Percentiles rank a stretch among this genome's conserved stretches.
Evolutionary conservation across 2,113 vertebrate species (phyloP).

Genomic region (Pantherophis guttatus): DNA sequence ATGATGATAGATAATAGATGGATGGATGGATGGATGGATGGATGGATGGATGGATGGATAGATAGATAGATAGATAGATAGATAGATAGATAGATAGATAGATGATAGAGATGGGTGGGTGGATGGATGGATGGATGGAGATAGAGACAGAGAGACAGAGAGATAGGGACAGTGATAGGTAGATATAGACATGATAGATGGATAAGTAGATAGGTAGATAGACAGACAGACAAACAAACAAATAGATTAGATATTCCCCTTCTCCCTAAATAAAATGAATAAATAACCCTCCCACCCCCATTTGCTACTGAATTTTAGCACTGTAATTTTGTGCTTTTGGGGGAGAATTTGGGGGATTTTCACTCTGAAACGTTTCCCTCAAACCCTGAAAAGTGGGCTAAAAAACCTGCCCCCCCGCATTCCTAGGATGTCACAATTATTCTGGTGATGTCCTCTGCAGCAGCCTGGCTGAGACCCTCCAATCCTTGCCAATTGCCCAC

Average conservation of each 20-base stretch:
- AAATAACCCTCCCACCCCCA: background rate
- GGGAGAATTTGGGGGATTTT: background rate
- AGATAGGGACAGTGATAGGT: background rate
- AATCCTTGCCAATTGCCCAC: background rate
- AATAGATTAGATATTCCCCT: background rate
- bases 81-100: too few species aligned
- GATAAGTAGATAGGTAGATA: background rate
- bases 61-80: too few species aligned
- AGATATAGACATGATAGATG: background rate
- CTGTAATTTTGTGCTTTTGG: background rate
- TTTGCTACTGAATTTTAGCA: background rate
- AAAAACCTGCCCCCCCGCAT: background rate
- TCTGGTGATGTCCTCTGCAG: background rate
- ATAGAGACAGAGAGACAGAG: too few species aligned
- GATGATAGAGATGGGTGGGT: too few species aligned
- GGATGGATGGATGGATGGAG: too few species aligned
- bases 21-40: too few species aligned
- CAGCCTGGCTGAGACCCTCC: background rate
- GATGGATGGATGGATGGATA: too few species aligned
- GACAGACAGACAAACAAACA: background rate
- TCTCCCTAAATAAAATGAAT: background rate
- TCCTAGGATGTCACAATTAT: background rate
- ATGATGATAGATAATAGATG: too few species aligned
- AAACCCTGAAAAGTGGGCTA: background rate
- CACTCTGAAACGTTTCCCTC: background rate